Percentiles rank a stretch among this genome's conserved stretches.
Evolutionary conservation across 2,797 vertebrate genomes (phyloP).

Genomic region (Tenualosa thibaudeaui): DNA sequence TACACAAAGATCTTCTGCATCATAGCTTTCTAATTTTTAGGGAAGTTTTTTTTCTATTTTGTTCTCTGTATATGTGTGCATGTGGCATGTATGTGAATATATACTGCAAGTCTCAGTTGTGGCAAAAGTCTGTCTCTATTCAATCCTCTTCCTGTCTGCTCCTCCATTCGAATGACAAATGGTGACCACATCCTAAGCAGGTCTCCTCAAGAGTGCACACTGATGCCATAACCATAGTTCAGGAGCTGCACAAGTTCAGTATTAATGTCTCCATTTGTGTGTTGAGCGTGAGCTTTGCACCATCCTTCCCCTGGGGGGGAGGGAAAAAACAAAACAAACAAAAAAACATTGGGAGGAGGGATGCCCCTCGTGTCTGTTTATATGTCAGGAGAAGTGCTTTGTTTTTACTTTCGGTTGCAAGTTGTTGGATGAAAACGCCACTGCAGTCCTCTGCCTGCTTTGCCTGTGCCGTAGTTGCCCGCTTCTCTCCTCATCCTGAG

Average conservation of each 20-base stretch:
- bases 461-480: background rate
- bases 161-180: background rate
- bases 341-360: slow-evolving; percentile 38
- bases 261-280: slow-evolving; percentile 65
- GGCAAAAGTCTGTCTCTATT: slow-evolving; percentile 70
- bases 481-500: background rate
- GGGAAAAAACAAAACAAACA: no score
- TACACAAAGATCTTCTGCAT: slow-evolving; percentile 77
- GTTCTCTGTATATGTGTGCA: slow-evolving; percentile 50
- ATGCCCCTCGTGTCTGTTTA: slow-evolving; percentile 48
- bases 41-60: slow-evolving; percentile 59
- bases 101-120: slow-evolving; percentile 69
- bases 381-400: slow-evolving; percentile 78
- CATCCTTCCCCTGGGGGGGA: slow-evolving; percentile 51
- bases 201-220: slow-evolving; percentile 70
- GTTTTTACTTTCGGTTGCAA: slow-evolving; percentile 62
- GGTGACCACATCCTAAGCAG: background rate
- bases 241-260: slow-evolving; percentile 61
- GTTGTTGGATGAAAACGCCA: slow-evolving; percentile 31
- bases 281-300: background rate
- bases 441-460: slow-evolving; percentile 8
- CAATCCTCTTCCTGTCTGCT: slow-evolving; percentile 60
- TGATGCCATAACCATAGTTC: slow-evolving; percentile 70
- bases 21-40: slow-evolving; percentile 75
- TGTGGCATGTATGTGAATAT: slow-evolving; percentile 23